These are phyloP conservation scores for Girardinus metallicus DNA, from an alignment of 2,797 vertebrate genomes.

Conservation along the genomic window DNA sequence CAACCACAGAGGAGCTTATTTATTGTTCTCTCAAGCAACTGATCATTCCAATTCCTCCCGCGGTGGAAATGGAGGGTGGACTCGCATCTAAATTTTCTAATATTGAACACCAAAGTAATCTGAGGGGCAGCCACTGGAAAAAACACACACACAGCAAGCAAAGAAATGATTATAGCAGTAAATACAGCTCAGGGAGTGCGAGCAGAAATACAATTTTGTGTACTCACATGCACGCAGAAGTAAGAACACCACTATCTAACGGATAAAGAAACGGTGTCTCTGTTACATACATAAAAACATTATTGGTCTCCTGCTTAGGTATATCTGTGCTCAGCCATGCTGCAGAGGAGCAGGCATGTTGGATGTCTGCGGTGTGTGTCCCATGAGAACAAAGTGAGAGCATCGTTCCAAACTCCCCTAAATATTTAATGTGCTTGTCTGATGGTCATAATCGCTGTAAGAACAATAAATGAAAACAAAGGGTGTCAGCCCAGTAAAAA, in stretches of 20 bases:
- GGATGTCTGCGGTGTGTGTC: slow-evolving; percentile 57
- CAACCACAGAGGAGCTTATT: slow-evolving; percentile 50
- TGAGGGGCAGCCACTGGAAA: slow-evolving; percentile 44
- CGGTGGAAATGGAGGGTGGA: slow-evolving; percentile 47
- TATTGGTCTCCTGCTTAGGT: slow-evolving; percentile 44
- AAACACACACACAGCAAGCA: slow-evolving; percentile 42
- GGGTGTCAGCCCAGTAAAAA: slow-evolving; percentile 40
- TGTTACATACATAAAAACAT: slow-evolving; percentile 35
- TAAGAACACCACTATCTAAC: not conserved
- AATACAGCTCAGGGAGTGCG: slow-evolving; percentile 23
- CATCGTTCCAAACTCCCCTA: slow-evolving; percentile 51
- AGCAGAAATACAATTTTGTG: slow-evolving; percentile 1
- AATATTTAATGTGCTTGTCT: slow-evolving; percentile 80
- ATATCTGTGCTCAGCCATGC: slow-evolving; percentile 17
- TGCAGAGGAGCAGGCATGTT: slow-evolving; percentile 46
- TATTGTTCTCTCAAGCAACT: slow-evolving; percentile 58
- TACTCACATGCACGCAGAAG: not conserved
- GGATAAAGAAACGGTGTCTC: slow-evolving; percentile 8
- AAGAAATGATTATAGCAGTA: slow-evolving; percentile 38
- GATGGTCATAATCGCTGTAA: slow-evolving; percentile 78
- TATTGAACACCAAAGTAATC: slow-evolving; percentile 59
- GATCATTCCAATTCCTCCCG: slow-evolving; percentile 52
- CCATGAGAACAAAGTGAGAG: slow-evolving; percentile 60
- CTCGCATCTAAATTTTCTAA: slow-evolving; percentile 55
- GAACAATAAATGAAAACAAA: slow-evolving; percentile 76